Evolutionary conservation across 2,113 vertebrate genomes (phyloP), one percentile per base, ranked within the genome.

Genomic region (Leucosticte australis): DNA sequence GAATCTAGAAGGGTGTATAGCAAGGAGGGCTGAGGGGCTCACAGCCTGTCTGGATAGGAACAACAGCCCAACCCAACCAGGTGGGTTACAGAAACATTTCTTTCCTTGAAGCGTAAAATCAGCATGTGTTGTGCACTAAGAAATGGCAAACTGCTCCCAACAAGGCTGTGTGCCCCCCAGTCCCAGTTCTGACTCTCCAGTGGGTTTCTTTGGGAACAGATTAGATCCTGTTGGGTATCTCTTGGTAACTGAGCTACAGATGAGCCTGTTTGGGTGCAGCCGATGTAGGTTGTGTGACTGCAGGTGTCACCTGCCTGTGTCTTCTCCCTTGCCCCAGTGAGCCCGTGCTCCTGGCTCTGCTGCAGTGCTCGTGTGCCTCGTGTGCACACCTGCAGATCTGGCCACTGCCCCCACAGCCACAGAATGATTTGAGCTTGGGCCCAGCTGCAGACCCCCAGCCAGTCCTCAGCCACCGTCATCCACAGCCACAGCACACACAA

Each of bases 331-430:
- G 44, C 19, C 44, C 39, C 26, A 13, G 39, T 8, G 73, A 67
- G 56, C 35, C 23, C 22, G 47, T 56, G 63, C n/a, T 55, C 57
- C 63, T 39, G 39, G 44, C 52, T 83, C 62, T 80, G 78, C n/a
- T 15, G 0, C 17, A 20, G 31, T 2, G 3, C 5, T 30, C 30
- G 4, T 78, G 55, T 47, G 31, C 31, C 20, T 15, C 5, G 0
- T 3, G 24, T 3, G 24, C 17, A 1, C n/a, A 26, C 42, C 65
- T 59, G 67, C 39, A 59, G 31, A 4, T 70, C 33, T 60, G 52
- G 19, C 52, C 30, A 24, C 26, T 63, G 39, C 31, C n/a, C 27
- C 28, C 28, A 10, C 35, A 15, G 24, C n/a, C 37, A 4, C 19
- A 20, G n/a, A 12, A 4, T 52, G 23, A 5, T 62, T 33, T 44